Evolutionary conservation across 2,888 invertebrate species (phyloP), one percentile per base, ranked within the genome.

Genomic region (Idaea straminata): DNA sequence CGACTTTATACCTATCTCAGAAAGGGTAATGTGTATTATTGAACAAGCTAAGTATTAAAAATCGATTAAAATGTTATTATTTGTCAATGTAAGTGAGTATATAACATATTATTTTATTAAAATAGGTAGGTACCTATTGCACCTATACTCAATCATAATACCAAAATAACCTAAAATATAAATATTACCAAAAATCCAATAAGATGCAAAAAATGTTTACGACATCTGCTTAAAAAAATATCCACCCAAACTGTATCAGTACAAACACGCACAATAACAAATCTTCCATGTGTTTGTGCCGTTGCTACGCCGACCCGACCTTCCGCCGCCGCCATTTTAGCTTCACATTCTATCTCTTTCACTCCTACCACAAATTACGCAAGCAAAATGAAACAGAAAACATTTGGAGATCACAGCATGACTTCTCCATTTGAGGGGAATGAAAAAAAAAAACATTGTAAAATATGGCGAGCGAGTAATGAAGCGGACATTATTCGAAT

Each of bases 381-480:
- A 47, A 47, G 13, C 47, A 47, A 47, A 47, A 47, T 47, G 47
- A 47, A 47, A 47, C 47, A 47, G 47, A 47, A 47, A 2, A 47
- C 47, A 47, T 47, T 47, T 47, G 47, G 74, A 75, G 81, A 81
- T 82, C 82, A 80, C 82, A 84, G 84, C 84, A 84, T 83, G 84
- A 83, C 80, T 83, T 86, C 85, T 83, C 80, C 82, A 83, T 85
- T 89, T 80, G 82, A 85, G 89, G 91, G 91, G 88, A 87, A 87
- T 85, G 83, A 83, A 86, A 85, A 83, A 82, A 87, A 83, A 78
- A 83, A 85, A 86, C 84, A 79, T 47, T 35, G 64, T 81, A 84
- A 82, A 81, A 77, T 72, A 83, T 81, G 84, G 83, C 76, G 71
- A 72, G 76, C 72, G 74, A 68, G 72, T 66, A 69, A 72, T 71